Base-by-base conservation (phyloP, 1,140 invertebrate genomes). In the Aphelinus atriplicis region DNA sequence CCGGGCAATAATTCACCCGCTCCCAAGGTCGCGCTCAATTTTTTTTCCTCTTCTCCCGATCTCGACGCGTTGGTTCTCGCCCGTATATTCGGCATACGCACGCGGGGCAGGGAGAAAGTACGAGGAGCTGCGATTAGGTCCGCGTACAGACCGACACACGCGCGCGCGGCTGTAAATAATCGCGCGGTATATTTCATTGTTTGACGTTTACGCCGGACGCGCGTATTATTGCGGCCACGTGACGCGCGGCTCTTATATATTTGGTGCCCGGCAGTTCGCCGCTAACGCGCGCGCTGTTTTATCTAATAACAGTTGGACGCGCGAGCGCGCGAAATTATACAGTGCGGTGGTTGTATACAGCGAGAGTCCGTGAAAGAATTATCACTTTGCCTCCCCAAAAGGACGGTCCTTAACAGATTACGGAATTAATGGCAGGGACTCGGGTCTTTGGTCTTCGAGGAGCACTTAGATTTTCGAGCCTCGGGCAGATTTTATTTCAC, bases 271-370 rank as follows among this genome's bases (percentile, higher is more conserved):
- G 26, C 45, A 7, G 46, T 47, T 7, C 26, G 3, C 58, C 70
- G 62, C 65, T 64, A 72, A 72, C 42, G 6, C 70, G 70, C 57
- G 3, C 57, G 57, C 10, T 4, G 42, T 72, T 57, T 64, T 57
- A 65, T 72, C 65, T 72, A 65, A 72, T 72, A 72, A 65, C 69
- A 43, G 6, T 43, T 51, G 60, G 46, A 71, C 46, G 45, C 58
- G 1, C 42, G 45, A 43, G 53, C n/a, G 10, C n/a, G 61, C 10
- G 46, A 63, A 61, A 61, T 61, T 63, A 63, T 48, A 42, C 7
- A 26, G 26, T 26, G 26, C 26, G 26, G 26, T 26, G 26, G 26
- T 26, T 26, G 26, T 26, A 26, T 26, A 26, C 26, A 5, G 10
- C 50, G 60, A 7, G 60, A 51, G 50, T 63, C 45, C 45, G 57